Conservation (phyloP, 2,797 vertebrate species). For the Betta splendens region DNA sequence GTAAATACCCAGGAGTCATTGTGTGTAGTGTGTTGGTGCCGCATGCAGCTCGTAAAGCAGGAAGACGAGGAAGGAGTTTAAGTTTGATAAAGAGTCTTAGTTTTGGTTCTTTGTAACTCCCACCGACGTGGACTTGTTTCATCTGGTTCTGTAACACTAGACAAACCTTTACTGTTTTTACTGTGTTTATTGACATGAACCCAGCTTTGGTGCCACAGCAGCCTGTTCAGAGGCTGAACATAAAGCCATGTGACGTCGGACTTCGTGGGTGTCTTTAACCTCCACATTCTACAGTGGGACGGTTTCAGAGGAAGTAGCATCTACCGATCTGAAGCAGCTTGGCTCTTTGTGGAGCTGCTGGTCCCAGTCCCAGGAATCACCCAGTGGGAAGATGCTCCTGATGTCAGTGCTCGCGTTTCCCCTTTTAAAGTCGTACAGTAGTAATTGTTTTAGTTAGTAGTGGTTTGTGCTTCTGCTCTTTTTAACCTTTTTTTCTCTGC, state of each 20-base stretch:
- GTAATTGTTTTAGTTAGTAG: conserved; percentile 54
- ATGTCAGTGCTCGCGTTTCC: conserved; percentile 58
- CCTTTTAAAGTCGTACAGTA: conserved; percentile 43
- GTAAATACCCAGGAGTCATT: too few relatives aligned
- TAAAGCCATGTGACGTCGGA: conserved; percentile 34
- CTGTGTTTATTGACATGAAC: conserved; percentile 52
- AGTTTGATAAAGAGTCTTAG: conserved; percentile 17
- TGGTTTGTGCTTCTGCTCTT: conserved; percentile 56
- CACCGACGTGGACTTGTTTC: too few relatives aligned
- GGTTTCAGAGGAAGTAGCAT: conserved; percentile 76
- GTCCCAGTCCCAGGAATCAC: conserved; percentile 48
- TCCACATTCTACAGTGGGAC: conserved; percentile 15
- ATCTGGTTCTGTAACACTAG: conserved; percentile 50
- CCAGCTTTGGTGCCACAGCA: too few relatives aligned
- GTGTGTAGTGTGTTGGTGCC: too few relatives aligned
- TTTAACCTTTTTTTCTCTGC: conserved; percentile 61
- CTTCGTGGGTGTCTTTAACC: too few relatives aligned
- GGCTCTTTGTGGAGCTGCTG: conserved; percentile 55
- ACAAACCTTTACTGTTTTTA: conserved; percentile 46
- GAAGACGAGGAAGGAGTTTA: conserved; percentile 27
- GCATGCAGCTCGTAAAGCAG: conserved; percentile 33
- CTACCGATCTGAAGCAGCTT: conserved; percentile 71
- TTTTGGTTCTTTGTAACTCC: conserved; percentile 46
- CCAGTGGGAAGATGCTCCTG: conserved; percentile 63
- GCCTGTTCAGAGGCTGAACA: too few relatives aligned